These are phyloP conservation scores for Stigmatopora argus DNA, from an alignment of 2,113 vertebrate species.

Conservation along the genomic window DNA sequence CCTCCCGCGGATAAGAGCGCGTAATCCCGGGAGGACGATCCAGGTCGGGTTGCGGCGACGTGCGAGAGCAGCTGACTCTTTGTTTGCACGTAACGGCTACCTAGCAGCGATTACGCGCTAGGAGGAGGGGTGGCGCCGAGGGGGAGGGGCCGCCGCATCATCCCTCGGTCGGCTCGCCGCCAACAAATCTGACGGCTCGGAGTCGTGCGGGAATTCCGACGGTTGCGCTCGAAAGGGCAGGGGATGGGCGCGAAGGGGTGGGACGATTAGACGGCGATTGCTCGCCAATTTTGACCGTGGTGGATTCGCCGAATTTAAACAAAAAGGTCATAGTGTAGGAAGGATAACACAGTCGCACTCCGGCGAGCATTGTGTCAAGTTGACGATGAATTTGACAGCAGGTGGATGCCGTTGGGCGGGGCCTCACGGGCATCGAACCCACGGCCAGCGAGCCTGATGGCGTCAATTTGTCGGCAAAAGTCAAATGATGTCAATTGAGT, in stretches of 20 bases:
- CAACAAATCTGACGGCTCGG: constrained; percentile 35
- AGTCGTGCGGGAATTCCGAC: constrained; percentile 16
- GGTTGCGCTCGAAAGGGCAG: not conserved
- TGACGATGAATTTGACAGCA: constrained; percentile 7
- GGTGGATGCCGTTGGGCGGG: not conserved
- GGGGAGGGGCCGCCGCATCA: constrained; percentile 55
- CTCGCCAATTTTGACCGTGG: not conserved
- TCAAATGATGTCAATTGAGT: too few species aligned
- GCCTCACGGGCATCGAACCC: not conserved
- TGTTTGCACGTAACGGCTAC: constrained; percentile 76
- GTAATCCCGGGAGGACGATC: constrained; percentile 54
- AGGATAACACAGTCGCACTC: not conserved
- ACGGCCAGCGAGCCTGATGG: too few species aligned
- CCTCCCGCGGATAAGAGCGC: constrained; percentile 51
- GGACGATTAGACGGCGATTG: not conserved
- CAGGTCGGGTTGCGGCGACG: constrained; percentile 46
- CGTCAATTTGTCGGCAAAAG: too few species aligned
- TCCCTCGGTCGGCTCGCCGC: constrained; percentile 42
- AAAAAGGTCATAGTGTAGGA: too few species aligned
- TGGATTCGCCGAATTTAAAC: too few species aligned
- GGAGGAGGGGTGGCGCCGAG: constrained; percentile 43
- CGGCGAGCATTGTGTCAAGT: constrained; percentile 1
- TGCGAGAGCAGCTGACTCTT: constrained; percentile 46
- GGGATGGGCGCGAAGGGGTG: too few species aligned
- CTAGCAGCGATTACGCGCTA: constrained; percentile 72